Evolutionary conservation across 2,797 vertebrate genomes (phyloP).

Genomic region (Pteropus rufus): DNA sequence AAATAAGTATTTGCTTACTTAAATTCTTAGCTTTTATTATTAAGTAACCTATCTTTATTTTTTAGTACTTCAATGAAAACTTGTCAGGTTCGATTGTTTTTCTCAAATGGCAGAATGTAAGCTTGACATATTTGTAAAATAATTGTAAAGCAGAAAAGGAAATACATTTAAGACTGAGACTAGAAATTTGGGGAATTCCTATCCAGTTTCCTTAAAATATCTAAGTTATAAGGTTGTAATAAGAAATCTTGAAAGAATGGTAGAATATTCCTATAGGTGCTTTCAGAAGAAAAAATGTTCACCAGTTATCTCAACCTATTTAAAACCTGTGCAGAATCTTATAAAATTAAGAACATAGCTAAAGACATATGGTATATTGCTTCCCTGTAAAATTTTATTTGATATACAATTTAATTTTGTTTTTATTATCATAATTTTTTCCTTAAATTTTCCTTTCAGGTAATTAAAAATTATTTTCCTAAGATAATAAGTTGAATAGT

Average conservation of each 20-base stretch:
- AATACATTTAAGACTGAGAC: neutral
- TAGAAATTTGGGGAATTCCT: neutral
- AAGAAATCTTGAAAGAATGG: neutral
- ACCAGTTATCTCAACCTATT: neutral
- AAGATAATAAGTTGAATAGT: neutral
- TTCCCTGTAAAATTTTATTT: neutral
- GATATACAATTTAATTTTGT: neutral
- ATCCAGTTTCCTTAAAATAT: neutral
- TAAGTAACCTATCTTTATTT: constrained; percentile 12
- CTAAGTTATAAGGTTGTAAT: neutral
- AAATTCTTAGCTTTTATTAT: neutral
- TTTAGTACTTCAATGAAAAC: neutral
- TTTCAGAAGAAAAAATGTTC: neutral
- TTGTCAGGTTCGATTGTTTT: neutral
- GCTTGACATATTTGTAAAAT: constrained; percentile 32
- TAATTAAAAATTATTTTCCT: neutral
- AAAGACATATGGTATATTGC: neutral
- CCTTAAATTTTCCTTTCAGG: neutral
- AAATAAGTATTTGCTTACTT: neutral
- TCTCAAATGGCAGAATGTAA: neutral
- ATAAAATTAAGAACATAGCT: neutral
- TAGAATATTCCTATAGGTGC: neutral
- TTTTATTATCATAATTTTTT: neutral
- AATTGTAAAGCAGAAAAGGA: neutral
- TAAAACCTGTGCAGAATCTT: neutral